Evolutionary conservation across 2,888 invertebrate species (phyloP), one percentile per base, ranked within the genome.

Genomic region (Temnothorax unifasciatus): DNA sequence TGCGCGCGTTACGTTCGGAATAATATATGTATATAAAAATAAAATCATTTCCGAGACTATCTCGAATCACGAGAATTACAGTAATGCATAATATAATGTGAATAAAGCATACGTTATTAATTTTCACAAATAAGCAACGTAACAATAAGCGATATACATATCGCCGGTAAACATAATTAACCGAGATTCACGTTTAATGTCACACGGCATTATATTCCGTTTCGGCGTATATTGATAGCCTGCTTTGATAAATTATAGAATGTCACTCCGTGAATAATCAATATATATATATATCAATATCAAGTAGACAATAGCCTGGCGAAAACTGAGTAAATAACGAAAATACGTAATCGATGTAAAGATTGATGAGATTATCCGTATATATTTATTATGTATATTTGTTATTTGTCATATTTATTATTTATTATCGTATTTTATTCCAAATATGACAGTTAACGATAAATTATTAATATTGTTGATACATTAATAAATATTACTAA

Each of bases 121-220:
- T 59, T 41, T 71, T n/a, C 18, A 59, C 34, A 59, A 59, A 79
- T 71, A 38, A 71, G 18, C 47, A 71, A 59, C 15, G 47, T 13
- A 71, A 79, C 47, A 59, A 79, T 52, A 59, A 38, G 38, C 69
- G n/a, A 69, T 69, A 47, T 76, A 25, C 66, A 64, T 52, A 64
- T 79, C 18, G 9, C 8, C 57, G 57, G 54, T 59, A 79, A 79
- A 71, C 69, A 59, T 57, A 71, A 79, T 79, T 79, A 79, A 79
- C 34, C 21, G 71, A 71, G 71, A 79, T 79, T 69, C 57, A 47
- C 18, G 34, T 57, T 71, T 71, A 79, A 61, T 69, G 79, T 59
- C 71, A 71, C 21, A 57, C 44, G 21, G 41, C 18, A 79, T 69
- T 47, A 21, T 71, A 59, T 71, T 38, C 11, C 34, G 47, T 61